phyloP scores from a whole-genome alignment of 53 echinoderm and acorn worm species.

The Luidia sarsii region DNA sequence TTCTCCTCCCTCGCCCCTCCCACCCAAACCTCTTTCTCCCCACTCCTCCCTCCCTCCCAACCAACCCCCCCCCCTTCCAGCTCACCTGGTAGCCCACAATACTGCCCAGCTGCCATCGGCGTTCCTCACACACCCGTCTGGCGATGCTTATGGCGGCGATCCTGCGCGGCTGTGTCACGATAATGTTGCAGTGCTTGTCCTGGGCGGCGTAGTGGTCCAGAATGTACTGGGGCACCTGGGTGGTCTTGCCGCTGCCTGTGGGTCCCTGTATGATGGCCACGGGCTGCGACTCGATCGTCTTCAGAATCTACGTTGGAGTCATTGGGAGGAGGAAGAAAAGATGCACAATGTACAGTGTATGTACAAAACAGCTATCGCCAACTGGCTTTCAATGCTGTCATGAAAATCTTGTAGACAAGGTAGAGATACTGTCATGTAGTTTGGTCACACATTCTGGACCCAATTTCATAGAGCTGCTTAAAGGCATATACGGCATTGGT shows the following conservation, averaged over 20 bases:
- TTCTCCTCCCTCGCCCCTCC: too few relatives aligned
- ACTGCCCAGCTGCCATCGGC: constrained; percentile 92
- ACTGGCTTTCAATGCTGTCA: neutral
- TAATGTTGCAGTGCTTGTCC: constrained; percentile 88
- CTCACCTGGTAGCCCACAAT: constrained; percentile 94
- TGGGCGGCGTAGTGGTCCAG: constrained; percentile 79
- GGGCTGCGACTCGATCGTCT: constrained; percentile 82
- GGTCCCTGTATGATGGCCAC: constrained; percentile 94
- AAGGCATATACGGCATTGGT: too few relatives aligned
- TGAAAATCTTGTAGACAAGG: too few relatives aligned
- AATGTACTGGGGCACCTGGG: constrained; percentile 96
- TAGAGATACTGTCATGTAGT: too few relatives aligned
- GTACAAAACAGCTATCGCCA: neutral
- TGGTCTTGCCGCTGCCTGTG: constrained; percentile 96
- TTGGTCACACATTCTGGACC: too few relatives aligned
- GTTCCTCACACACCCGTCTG: constrained; percentile 87
- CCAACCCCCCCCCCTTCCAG: too few relatives aligned
- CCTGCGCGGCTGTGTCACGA: constrained; percentile 94
- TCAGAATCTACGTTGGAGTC: constrained; percentile 66
- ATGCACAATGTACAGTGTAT: neutral
- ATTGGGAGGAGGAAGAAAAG: neutral
- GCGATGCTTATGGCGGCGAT: constrained; percentile 97
- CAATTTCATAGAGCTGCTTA: too few relatives aligned
- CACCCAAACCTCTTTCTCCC: too few relatives aligned
- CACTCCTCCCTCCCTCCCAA: too few relatives aligned